Conservation (phyloP, 92 coral and sea anemone genomes). For the Parazoanthus atlanticus region DNA sequence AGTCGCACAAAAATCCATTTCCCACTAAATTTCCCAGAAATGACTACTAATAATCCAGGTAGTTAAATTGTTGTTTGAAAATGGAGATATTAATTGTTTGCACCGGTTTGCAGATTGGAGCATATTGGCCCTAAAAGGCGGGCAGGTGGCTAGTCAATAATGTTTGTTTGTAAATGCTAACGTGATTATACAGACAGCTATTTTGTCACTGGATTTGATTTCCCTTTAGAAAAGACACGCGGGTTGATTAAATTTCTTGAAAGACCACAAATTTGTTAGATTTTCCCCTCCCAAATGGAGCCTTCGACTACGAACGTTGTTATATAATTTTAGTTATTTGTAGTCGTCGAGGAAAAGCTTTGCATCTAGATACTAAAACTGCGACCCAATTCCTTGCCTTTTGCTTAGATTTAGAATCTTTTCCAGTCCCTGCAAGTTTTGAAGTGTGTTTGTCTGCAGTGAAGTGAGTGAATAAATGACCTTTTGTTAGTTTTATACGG, state of each 20-base stretch:
- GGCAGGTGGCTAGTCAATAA: slow-evolving; percentile 28
- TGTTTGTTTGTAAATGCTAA: slow-evolving; percentile 34
- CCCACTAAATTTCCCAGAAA: slow-evolving; percentile 54
- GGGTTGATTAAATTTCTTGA: neutral
- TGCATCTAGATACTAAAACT: neutral
- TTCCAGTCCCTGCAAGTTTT: neutral
- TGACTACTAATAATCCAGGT: slow-evolving; percentile 54
- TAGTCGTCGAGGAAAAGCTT: neutral
- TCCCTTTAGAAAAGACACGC: slow-evolving; percentile 24
- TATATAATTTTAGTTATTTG: too few species aligned
- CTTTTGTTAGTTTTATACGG: neutral
- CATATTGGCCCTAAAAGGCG: slow-evolving; percentile 19
- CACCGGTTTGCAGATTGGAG: neutral
- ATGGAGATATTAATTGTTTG: slow-evolving; percentile 38
- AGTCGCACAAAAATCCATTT: slow-evolving; percentile 27
- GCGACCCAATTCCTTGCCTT: neutral
- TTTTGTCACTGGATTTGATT: slow-evolving; percentile 29
- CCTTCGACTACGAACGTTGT: neutral
- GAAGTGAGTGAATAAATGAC: neutral
- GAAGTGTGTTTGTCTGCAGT: neutral
- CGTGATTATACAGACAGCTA: slow-evolving; percentile 12
- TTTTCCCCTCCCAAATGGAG: slow-evolving; percentile 20
- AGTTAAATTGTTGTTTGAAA: slow-evolving; percentile 55
- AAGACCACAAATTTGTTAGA: neutral
- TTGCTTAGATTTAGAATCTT: neutral